These are phyloP conservation scores for Malachius bipustulatus DNA, from an alignment of 2,888 invertebrate genomes.

Conservation along the genomic window DNA sequence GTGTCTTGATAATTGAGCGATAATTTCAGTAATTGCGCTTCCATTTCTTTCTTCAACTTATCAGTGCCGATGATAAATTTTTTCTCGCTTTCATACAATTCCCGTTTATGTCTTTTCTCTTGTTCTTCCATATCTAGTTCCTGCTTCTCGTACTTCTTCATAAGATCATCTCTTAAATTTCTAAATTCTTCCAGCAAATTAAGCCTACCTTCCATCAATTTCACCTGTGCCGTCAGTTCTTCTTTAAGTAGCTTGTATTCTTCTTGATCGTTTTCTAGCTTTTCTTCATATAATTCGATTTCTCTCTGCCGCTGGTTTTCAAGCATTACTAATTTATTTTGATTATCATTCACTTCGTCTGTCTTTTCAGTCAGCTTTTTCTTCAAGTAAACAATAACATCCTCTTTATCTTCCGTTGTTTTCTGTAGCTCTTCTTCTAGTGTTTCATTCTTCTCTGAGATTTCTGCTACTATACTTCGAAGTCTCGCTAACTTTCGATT, in stretches of 20 bases:
- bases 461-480: conserved; percentile 40
- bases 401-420: conserved; percentile 69
- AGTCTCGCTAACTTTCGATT: conserved; percentile 69
- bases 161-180: conserved; percentile 70
- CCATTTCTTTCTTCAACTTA: conserved; percentile 78
- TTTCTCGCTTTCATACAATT: conserved; percentile 58
- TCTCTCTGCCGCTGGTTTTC: conserved; percentile 59
- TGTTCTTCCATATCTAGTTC: conserved; percentile 64
- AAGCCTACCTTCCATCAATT: conserved; percentile 73
- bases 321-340: conserved; percentile 62
- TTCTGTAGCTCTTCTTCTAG: conserved; percentile 49
- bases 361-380: conserved; percentile 56
- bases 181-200: conserved; percentile 85
- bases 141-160: conserved; percentile 72
- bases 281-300: conserved; percentile 51
- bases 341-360: conserved; percentile 51
- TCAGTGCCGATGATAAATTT: conserved; percentile 69
- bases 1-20: conserved; percentile 78
- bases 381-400: conserved; percentile 73
- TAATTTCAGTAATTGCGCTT: conserved; percentile 63
- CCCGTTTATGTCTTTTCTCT: conserved; percentile 62
- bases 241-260: conserved; percentile 71
- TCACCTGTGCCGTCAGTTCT: conserved; percentile 76
- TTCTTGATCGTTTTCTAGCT: conserved; percentile 55
- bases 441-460: conserved; percentile 60